These are phyloP conservation scores for Ptychochromis oligacanthus DNA, from an alignment of 2,113 vertebrate species.

Conservation along the genomic window DNA sequence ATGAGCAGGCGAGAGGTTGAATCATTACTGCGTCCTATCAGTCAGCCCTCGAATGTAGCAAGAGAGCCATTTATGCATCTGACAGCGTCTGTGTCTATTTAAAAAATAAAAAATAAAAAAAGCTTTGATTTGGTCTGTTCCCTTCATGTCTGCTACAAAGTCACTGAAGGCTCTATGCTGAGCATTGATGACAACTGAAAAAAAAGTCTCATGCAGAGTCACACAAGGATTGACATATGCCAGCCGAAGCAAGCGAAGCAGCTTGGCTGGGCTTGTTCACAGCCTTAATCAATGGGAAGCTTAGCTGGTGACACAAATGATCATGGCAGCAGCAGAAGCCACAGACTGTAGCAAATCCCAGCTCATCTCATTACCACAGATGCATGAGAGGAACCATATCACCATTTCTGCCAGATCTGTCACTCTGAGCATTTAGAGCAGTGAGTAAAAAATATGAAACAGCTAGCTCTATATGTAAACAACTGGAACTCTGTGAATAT, in stretches of 20 bases:
- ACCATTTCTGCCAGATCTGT: constrained; percentile 62
- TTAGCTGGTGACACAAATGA: constrained; percentile 68
- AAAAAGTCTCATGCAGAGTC: constrained; percentile 41
- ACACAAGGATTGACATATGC: constrained; percentile 70
- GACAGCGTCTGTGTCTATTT: constrained; percentile 17
- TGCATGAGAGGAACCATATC: constrained; percentile 56
- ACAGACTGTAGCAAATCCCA: constrained; percentile 70
- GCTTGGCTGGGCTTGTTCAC: constrained; percentile 60
- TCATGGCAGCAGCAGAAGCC: constrained; percentile 61
- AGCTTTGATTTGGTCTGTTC: constrained; percentile 29
- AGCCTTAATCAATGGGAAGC: constrained; percentile 69
- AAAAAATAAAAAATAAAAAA: constrained; percentile 31
- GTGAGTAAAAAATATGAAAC: constrained; percentile 32
- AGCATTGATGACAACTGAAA: background rate
- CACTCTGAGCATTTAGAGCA: constrained; percentile 28
- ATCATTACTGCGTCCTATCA: constrained; percentile 37
- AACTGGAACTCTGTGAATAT: constrained; percentile 50
- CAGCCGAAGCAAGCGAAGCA: constrained; percentile 56
- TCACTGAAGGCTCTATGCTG: constrained; percentile 19
- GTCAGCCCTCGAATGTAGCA: constrained; percentile 9
- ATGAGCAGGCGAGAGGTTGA: constrained; percentile 9
- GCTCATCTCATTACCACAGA: constrained; percentile 71
- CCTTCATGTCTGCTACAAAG: constrained; percentile 33
- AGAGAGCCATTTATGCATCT: constrained; percentile 34
- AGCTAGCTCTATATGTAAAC: constrained; percentile 40